Evolutionary conservation across 2,113 vertebrate species (phyloP).

Genomic region (Neomonachus schauinslandi): DNA sequence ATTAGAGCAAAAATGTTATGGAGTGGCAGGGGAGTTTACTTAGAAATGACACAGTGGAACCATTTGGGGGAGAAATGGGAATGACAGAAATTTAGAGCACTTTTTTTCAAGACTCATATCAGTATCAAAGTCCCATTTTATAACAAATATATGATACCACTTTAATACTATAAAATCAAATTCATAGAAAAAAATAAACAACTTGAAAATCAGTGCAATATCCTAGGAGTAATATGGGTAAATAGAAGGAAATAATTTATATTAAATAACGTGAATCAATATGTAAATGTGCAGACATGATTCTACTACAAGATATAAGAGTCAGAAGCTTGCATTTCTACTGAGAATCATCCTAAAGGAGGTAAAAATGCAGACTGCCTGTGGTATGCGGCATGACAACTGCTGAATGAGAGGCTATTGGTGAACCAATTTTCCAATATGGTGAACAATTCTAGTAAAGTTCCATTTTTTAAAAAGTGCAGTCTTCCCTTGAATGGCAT

Average conservation of each 20-base stretch:
- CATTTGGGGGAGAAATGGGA: background rate
- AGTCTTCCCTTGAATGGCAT: background rate
- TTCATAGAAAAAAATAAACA: background rate
- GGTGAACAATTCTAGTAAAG: background rate
- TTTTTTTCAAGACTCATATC: background rate
- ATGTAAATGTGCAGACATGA: background rate
- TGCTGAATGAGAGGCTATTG: background rate
- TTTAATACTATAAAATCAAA: background rate
- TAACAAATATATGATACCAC: background rate
- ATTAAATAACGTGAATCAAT: background rate
- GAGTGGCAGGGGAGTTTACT: background rate
- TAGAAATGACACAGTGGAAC: background rate
- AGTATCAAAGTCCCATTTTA: background rate
- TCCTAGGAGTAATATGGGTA: background rate
- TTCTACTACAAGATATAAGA: background rate
- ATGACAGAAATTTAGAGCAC: background rate
- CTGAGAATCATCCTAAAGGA: background rate
- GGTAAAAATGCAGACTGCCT: background rate
- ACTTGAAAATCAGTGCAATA: background rate
- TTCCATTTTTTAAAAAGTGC: background rate
- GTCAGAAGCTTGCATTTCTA: background rate
- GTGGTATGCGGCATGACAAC: background rate
- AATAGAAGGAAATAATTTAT: background rate
- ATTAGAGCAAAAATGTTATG: background rate
- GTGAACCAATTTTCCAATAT: background rate